phyloP scores from a whole-genome alignment of 2,888 invertebrate species.

The Drosophila mimica region DNA sequence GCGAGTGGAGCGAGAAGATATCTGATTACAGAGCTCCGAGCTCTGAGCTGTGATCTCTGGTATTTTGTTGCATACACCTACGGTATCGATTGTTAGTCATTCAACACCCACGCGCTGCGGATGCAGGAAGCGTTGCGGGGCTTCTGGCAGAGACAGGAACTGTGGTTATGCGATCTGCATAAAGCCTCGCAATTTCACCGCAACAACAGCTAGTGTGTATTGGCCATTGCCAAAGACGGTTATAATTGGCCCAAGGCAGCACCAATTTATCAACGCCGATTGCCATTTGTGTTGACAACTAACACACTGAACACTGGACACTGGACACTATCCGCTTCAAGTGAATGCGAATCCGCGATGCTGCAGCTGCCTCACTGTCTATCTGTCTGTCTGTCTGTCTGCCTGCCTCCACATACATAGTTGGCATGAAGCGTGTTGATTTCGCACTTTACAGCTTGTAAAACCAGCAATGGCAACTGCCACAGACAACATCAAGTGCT shows the following conservation, averaged over 20 bases:
- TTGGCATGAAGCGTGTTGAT: conserved; percentile 82
- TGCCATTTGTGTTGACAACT: conserved; percentile 82
- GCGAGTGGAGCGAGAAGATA: conserved; percentile 35
- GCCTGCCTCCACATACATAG: conserved; percentile 45
- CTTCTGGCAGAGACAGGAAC: conserved; percentile 69
- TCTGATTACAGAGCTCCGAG: conserved; percentile 56
- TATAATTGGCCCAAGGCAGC: conserved; percentile 81
- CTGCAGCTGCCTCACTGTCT: conserved; percentile 27
- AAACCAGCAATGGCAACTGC: conserved; percentile 69
- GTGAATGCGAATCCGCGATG: conserved; percentile 38
- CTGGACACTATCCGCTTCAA: conserved; percentile 50
- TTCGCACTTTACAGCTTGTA: conserved; percentile 81
- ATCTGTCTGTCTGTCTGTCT: conserved; percentile 3
- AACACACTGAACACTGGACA: conserved; percentile 63
- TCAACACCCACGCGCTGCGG: conserved; percentile 67
- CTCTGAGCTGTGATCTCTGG: conserved; percentile 33
- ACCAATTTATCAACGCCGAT: conserved; percentile 79
- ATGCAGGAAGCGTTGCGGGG: conserved; percentile 67
- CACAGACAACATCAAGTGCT: conserved; percentile 25
- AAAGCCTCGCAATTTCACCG: conserved; percentile 55
- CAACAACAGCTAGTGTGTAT: conserved; percentile 35
- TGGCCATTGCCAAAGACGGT: conserved; percentile 74
- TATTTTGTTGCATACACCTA: conserved; percentile 45
- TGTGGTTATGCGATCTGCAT: conserved; percentile 63
- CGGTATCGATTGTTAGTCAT: conserved; percentile 58